Percentiles rank a stretch among this genome's conserved stretches.
These are phyloP conservation scores for Cathartes aura DNA, from an alignment of 2,113 vertebrate species.

Conservation along the genomic window DNA sequence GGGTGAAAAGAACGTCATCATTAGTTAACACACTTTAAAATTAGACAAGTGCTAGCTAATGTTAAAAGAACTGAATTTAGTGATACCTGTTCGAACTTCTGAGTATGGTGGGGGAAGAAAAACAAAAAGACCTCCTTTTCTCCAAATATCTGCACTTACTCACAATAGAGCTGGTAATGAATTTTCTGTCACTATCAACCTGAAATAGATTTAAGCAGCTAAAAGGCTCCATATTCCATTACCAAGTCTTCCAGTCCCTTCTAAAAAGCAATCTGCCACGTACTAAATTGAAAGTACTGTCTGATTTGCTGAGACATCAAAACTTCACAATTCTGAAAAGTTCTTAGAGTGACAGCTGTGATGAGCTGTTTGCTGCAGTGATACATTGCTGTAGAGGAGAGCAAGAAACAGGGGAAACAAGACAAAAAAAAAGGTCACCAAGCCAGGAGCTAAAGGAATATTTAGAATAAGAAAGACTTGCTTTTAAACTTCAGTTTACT, in stretches of 20 bases:
- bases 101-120: fast-evolving
- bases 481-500: background rate
- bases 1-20: background rate
- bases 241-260: slow-evolving; percentile 30
- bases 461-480: background rate
- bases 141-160: background rate
- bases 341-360: slow-evolving; percentile 30
- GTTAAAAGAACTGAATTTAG: background rate
- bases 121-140: background rate
- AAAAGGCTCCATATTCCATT: slow-evolving; percentile 62
- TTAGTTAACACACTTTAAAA: background rate
- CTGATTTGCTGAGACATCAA: slow-evolving; percentile 63
- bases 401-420: background rate
- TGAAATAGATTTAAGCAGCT: slow-evolving; percentile 61
- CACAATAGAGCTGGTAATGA: background rate
- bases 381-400: background rate
- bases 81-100: background rate
- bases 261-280: slow-evolving; percentile 66
- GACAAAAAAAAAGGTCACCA: background rate
- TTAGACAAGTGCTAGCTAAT: background rate
- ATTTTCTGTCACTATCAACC: slow-evolving; percentile 57
- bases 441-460: background rate
- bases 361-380: background rate
- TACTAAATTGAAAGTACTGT: slow-evolving; percentile 63
- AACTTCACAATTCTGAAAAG: slow-evolving; percentile 11